These are phyloP conservation scores for Stenchaetothrips biformis DNA, from an alignment of 2,888 invertebrate genomes.

Conservation along the genomic window DNA sequence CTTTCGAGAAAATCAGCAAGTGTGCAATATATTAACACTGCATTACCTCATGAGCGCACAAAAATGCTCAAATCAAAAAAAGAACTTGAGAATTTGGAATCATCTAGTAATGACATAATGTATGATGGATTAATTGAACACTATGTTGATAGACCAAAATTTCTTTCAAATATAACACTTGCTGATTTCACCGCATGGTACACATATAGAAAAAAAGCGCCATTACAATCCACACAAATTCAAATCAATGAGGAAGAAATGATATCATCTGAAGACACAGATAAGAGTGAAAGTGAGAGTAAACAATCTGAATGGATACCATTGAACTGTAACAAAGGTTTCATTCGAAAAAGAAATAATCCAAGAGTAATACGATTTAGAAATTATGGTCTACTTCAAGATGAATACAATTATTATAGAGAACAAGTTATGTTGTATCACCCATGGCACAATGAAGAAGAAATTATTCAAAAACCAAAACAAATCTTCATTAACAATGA, in stretches of 20 bases:
- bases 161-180: slow-evolving; percentile 37
- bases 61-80: neutral
- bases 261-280: neutral
- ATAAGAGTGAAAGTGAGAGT: neutral
- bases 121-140: slow-evolving; percentile 37
- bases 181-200: slow-evolving; percentile 39
- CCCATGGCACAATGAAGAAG: slow-evolving; percentile 38
- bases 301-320: neutral
- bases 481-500: slow-evolving; percentile 28
- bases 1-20: neutral
- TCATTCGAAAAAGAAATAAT: no score
- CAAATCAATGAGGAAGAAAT: neutral
- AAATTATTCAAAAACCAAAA: slow-evolving; percentile 32
- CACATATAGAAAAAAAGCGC: slow-evolving; percentile 27
- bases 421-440: slow-evolving; percentile 38
- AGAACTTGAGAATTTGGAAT: neutral
- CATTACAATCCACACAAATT: neutral
- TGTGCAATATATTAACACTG: neutral
- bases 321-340: neutral
- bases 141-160: slow-evolving; percentile 38
- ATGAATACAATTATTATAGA: no score
- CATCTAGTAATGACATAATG: slow-evolving; percentile 16
- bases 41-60: neutral
- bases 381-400: no score
- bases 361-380: no score